Percentiles rank a stretch among this genome's conserved stretches.
Conservation (phyloP, 2,797 vertebrate species). For the Borostomias antarcticus region DNA sequence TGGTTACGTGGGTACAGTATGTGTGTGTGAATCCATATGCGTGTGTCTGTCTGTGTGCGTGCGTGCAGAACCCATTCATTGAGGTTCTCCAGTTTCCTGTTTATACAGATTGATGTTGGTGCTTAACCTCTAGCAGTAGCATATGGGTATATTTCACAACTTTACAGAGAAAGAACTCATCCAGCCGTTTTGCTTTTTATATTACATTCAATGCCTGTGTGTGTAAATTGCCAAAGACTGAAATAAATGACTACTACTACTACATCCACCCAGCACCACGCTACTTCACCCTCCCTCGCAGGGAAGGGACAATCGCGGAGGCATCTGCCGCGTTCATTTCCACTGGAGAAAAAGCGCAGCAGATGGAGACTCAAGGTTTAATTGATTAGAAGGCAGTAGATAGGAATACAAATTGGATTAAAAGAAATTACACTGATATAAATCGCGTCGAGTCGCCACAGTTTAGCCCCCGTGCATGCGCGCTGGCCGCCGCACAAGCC, state of each 20-base stretch:
- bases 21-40: conserved; percentile 17
- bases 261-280: conserved; percentile 39
- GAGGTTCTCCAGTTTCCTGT: conserved; percentile 2
- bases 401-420: conserved; percentile 99
- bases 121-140: conserved; percentile 29
- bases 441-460: conserved; percentile 93
- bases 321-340: conserved; percentile 91
- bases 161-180: conserved; percentile 57
- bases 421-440: conserved; percentile 99
- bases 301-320: conserved; percentile 86
- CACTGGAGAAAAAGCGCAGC: conserved; percentile 80
- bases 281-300: conserved; percentile 76
- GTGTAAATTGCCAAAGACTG: no score
- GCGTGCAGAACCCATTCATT: not conserved
- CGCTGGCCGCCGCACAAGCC: conserved; percentile 57
- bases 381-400: conserved; percentile 97
- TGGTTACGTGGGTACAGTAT: not conserved
- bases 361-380: conserved; percentile 98
- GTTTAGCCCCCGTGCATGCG: conserved; percentile 79
- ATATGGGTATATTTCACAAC: conserved; percentile 42
- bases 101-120: conserved; percentile 36
- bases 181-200: no score
- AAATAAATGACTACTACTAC: no score
- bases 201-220: no score
- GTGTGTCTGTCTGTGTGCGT: conserved; percentile 9